Percentiles rank a stretch among this genome's conserved stretches.
phyloP scores from a whole-genome alignment of 2,113 vertebrate species.

The Gambusia holbrooki region DNA sequence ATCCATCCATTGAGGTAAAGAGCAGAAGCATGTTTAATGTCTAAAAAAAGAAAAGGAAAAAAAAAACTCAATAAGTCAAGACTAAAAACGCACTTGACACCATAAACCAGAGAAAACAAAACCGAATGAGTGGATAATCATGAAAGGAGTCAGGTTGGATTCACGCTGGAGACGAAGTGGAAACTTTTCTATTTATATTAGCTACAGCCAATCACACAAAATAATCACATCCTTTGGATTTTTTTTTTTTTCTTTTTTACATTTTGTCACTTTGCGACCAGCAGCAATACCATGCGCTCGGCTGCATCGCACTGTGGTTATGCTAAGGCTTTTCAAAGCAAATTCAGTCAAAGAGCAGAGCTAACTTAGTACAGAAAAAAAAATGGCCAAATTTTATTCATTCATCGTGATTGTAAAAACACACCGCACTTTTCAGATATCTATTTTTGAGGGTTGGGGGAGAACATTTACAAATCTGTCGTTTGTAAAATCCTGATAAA shows the following conservation, averaged over 20 bases:
- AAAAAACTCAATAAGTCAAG: neutral
- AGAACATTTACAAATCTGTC: too few relatives aligned
- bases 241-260: neutral
- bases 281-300: neutral
- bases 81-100: neutral
- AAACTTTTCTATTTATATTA: neutral
- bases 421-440: too few relatives aligned
- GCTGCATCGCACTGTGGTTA: too few relatives aligned
- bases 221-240: neutral
- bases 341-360: too few relatives aligned
- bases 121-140: neutral
- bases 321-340: too few relatives aligned
- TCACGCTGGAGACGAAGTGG: neutral
- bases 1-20: conserved; percentile 26
- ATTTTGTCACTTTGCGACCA: neutral
- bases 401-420: too few relatives aligned
- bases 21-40: neutral
- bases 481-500: too few relatives aligned
- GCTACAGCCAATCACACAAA: neutral
- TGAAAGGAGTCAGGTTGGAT: neutral
- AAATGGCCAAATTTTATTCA: too few relatives aligned
- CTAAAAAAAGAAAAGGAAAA: conserved; percentile 43
- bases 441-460: too few relatives aligned
- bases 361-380: too few relatives aligned
- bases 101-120: neutral